Base-by-base conservation (phyloP, 1,140 invertebrate genomes). In the Apis cerana region DNA sequence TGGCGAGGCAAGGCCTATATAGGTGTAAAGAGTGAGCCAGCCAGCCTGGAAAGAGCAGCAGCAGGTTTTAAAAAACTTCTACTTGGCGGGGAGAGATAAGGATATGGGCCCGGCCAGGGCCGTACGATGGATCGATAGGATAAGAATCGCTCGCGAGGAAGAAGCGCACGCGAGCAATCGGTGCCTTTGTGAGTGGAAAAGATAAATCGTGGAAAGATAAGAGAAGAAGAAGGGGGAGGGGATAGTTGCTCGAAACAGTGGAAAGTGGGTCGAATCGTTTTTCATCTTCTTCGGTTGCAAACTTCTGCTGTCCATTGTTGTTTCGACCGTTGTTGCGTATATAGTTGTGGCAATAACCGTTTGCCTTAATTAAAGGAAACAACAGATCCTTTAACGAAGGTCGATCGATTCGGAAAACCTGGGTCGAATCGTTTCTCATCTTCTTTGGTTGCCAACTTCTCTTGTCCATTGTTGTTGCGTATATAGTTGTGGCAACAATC, bases 1-100 rank as follows among this genome's bases (percentile, higher is more conserved):
- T 75, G 82, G 77, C 81, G 83, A 80, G 68, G 70, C 80, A 86
- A 86, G 86, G 88, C 80, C 80, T 33, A 33, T 33, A 33, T 89
- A 68, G 82, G 62, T 64, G 33, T 43, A 7, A 43, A 43, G 33
- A 43, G 33, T 43, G 64, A 79, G 52, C 72, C 77, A 61, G 33
- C 15, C 64, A 65, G 68, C 59, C 69, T 62, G 50, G 61, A 64
- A 59, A 62, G 68, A 52, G 65, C 12, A 74, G 0, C 69, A 33
- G 33, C 2, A 15, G 62, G 21, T 80, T 72, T 65, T 65, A 17
- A 58, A 67, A 43, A 43, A 43, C 5, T 43, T 5, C 4, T 43
- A 7, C 33, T 43, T 50, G 23, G 52, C 54, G 54, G 12, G 23
- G 13, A 21, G 48, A 67, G 62, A 76, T 61, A 75, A 75, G 59